Conservation (phyloP, 2,113 vertebrate species). For the Lepus timidus region DNA sequence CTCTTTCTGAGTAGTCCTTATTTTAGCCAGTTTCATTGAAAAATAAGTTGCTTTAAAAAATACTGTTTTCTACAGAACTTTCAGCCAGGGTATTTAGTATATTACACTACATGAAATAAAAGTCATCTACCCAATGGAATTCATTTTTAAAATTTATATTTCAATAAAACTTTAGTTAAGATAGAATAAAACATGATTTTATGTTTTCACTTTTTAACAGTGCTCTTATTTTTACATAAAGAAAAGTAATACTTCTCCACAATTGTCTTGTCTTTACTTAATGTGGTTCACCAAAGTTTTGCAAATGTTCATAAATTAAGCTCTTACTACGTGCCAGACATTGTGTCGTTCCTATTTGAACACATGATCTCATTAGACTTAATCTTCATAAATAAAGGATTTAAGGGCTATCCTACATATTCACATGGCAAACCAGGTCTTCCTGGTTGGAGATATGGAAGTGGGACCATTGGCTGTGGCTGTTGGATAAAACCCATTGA, state of each 20-base stretch:
- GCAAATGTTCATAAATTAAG: background rate
- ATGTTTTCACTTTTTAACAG: background rate
- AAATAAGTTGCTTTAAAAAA: background rate
- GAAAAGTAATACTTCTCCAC: background rate
- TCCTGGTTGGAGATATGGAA: background rate
- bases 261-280: background rate
- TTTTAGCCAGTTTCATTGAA: background rate
- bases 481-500: background rate
- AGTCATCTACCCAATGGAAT: background rate
- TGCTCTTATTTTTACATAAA: constrained; percentile 7
- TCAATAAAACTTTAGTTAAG: constrained; percentile 2
- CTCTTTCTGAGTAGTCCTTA: background rate
- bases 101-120: constrained; percentile 5
- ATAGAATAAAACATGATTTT: background rate
- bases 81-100: background rate
- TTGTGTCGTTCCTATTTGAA: background rate
- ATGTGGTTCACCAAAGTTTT: constrained; percentile 18
- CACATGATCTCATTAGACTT: background rate
- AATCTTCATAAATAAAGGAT: background rate
- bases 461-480: background rate
- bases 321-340: background rate
- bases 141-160: background rate
- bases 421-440: background rate
- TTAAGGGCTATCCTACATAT: background rate
- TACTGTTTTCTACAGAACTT: background rate